Percentiles rank a stretch among this genome's conserved stretches.
These are phyloP conservation scores for Aphidius ervi DNA, from an alignment of 1,140 invertebrate species.

Conservation along the genomic window DNA sequence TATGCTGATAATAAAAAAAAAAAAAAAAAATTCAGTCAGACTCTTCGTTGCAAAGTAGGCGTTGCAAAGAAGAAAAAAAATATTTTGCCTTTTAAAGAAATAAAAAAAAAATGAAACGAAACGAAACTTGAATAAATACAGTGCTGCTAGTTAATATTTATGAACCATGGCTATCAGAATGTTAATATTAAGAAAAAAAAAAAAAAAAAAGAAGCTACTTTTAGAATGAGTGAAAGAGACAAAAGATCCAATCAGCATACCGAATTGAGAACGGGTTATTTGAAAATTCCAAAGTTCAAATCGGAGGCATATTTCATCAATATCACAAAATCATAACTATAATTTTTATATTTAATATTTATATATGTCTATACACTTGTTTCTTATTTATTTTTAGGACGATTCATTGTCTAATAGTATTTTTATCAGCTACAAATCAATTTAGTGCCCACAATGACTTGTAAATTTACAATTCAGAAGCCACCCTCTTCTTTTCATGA, in stretches of 20 bases:
- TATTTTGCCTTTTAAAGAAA: not conserved
- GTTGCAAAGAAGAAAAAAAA: not conserved
- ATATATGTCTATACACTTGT: too few species aligned
- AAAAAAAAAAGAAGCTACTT: too few species aligned
- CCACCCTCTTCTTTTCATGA: too few species aligned
- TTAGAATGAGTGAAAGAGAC: not conserved
- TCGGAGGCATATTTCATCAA: too few species aligned
- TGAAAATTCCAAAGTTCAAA: not conserved
- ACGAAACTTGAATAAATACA: not conserved
- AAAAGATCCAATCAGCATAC: constrained; percentile 2
- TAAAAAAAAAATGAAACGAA: constrained; percentile 2
- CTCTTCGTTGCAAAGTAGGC: not conserved
- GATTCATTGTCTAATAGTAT: too few species aligned
- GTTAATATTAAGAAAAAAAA: not conserved
- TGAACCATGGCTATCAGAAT: constrained; percentile 4
- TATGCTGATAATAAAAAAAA: too few species aligned
- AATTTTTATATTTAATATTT: too few species aligned
- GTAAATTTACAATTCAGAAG: not conserved
- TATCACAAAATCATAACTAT: too few species aligned
- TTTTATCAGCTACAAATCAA: too few species aligned
- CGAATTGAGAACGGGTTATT: constrained; percentile 5
- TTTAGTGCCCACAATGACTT: not conserved
- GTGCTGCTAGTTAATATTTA: constrained; percentile 9
- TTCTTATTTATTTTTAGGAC: too few species aligned
- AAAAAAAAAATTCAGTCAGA: too few species aligned